Evolutionary conservation across 1,140 invertebrate species (phyloP), one percentile per base, ranked within the genome.

Genomic region (Episyrphus balteatus): DNA sequence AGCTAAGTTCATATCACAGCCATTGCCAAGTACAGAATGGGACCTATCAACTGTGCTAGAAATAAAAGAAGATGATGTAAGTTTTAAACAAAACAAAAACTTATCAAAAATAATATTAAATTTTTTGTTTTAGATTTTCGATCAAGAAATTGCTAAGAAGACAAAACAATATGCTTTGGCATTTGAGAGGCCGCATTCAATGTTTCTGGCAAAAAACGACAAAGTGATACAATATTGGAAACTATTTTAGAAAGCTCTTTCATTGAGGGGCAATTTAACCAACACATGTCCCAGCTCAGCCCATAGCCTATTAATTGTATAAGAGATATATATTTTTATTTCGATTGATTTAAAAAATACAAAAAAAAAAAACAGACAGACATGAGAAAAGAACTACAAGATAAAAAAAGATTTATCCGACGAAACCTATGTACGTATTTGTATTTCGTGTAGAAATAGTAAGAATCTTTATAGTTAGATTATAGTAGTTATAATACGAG

Each of bases 1-100:
- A 0, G 84, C 86, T 0, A 75, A 74, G 50, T 85, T 86, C 52
- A 82, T 91, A 18, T 53, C 58, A 10, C 70, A 78, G 41, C 75
- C 77, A 1, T 58, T 88, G 18, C 82, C 83, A 0, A 69, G 73
- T 7, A 67, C 78, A 13, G 85, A 89, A 56, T 79, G 76, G 57
- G 81, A 86, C 54, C 62, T 88, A 38, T 71, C 72, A 0, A 68
- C 76, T 5, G 57, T 76, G 6, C 62, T 86, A 10, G 80, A 86
- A 44, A 59, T 68, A 5, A 79, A 75, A 1, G 73, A 74, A 41
- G 73, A 75, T 49, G 70, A 78, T 53, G 74, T 76, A 59, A 70
- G 68, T 62, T 26, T 19, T 14, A 41, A 42, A 1, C 9, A n/a
- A 3, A 43, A 47, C 5, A 26, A 3, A 6, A 10, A 44, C 9